Evolutionary conservation across 2,888 invertebrate species (phyloP), one percentile per base, ranked within the genome.

Genomic region (Cheilosia variabilis): DNA sequence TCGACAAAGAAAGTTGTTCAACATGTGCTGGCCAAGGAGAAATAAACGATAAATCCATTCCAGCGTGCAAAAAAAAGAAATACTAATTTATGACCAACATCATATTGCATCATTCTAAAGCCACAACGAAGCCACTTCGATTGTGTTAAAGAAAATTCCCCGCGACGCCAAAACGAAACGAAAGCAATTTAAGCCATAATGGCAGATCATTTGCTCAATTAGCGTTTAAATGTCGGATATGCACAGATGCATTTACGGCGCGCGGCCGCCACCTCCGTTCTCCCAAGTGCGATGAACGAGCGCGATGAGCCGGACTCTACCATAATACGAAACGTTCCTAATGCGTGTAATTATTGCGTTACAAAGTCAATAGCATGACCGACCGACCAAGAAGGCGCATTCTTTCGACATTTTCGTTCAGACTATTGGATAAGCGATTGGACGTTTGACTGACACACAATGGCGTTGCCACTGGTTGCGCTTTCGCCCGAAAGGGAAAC

Each of bases 161-260:
- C 31, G 57, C 53, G 17, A 45, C 19, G 75, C 37, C 80, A 84
- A 84, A 84, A 69, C 45, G 84, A 84, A 84, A 69, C 45, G 84
- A 84, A 84, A 84, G 80, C 69, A 66, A 19, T 68, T 69, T 17
- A 52, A 72, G 43, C 37, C 58, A 60, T 69, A 75, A 80, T 75
- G 24, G 66, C 60, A 47, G 50, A 73, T 47, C 68, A 53, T 75
- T 79, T 73, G 73, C 75, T 71, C 73, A 79, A 84, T 84, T 75
- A 84, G 80, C 75, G 65, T 80, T 75, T 84, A 80, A 80, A 80
- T 84, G 71, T 69, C 65, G 71, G 47, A 45, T 60, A 80, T 80
- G 80, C 79, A 68, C 73, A 63, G 69, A n/a, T 80, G 84, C 52
- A 52, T 76, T 57, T 57, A 57, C 43, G 60, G 52, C 22, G 6